A percentile compares a stretch with the other conserved stretches of the same genome.
These are phyloP conservation scores for Dissostichus mawsoni DNA, from an alignment of 2,113 vertebrate species.

Conservation along the genomic window DNA sequence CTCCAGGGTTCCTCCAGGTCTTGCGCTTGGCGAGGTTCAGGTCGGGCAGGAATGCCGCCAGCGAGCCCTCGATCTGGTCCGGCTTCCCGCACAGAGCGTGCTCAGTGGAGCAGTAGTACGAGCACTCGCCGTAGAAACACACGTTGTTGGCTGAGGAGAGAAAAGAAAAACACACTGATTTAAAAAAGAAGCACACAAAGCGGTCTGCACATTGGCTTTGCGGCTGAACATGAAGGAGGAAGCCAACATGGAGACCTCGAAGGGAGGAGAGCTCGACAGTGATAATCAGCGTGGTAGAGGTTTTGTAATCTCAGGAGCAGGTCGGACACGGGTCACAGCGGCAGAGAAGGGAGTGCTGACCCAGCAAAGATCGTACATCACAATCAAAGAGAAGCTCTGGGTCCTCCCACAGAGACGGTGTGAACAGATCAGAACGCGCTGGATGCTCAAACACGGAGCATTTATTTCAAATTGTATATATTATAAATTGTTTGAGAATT, in stretches of 20 bases:
- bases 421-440: background rate
- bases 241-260: background rate
- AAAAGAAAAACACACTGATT: background rate
- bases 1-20: slow-evolving; percentile 98
- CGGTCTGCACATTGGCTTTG: background rate
- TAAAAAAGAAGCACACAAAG: background rate
- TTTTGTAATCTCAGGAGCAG: background rate
- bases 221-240: background rate
- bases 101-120: slow-evolving; percentile 98
- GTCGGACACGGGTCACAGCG: background rate
- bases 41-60: slow-evolving; percentile 96
- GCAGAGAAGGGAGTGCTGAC: background rate
- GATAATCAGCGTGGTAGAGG: background rate
- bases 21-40: slow-evolving; percentile 94
- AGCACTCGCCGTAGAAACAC: slow-evolving; percentile 98
- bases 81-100: slow-evolving; percentile 96
- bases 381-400: background rate
- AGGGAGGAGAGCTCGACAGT: background rate
- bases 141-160: slow-evolving; percentile 91
- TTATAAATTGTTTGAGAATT: background rate
- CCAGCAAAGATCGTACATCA: background rate
- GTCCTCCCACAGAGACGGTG: background rate
- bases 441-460: background rate
- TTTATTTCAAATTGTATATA: background rate
- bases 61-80: slow-evolving; percentile 95